Conservation (phyloP, 2,797 vertebrate species). For the Centroberyx gerrardi region DNA sequence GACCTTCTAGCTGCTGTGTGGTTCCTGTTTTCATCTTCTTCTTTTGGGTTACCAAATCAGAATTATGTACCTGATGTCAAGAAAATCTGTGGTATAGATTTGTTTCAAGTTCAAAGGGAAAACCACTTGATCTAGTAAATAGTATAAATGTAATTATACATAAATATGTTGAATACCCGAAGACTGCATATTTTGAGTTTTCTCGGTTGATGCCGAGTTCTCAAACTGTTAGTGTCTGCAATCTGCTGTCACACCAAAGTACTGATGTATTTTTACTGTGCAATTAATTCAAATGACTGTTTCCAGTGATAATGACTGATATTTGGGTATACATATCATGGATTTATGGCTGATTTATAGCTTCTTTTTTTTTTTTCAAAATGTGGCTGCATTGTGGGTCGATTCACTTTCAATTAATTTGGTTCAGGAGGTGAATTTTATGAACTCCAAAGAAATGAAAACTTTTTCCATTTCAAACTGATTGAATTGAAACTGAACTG, state of each 20-base stretch:
- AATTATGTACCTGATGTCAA: not conserved
- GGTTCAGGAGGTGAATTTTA: not conserved
- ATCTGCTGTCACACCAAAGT: conserved; percentile 61
- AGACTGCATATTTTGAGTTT: conserved; percentile 5
- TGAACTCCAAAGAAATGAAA: conserved; percentile 17
- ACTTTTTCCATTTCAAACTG: not conserved
- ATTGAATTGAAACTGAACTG: conserved; percentile 29
- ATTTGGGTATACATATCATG: conserved; percentile 33
- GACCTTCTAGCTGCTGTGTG: conserved; percentile 6
- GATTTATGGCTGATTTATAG: not conserved
- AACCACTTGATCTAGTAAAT: conserved; percentile 53
- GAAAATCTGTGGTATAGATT: conserved; percentile 23
- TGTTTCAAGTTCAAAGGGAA: conserved; percentile 42
- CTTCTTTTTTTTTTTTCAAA: not conserved
- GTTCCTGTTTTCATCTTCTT: conserved; percentile 33
- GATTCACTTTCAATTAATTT: conserved; percentile 28
- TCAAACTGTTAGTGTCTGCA: conserved; percentile 41
- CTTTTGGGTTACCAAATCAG: not conserved
- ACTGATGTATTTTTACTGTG: conserved; percentile 25
- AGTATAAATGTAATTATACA: conserved; percentile 9
- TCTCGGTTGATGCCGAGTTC: conserved; percentile 15
- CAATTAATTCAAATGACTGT: conserved; percentile 9
- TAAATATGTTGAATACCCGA: conserved; percentile 13
- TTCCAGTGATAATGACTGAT: conserved; percentile 5
- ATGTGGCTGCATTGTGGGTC: conserved; percentile 35